phyloP scores from a whole-genome alignment of 2,888 invertebrate genomes.

The Synergus itoensis region DNA sequence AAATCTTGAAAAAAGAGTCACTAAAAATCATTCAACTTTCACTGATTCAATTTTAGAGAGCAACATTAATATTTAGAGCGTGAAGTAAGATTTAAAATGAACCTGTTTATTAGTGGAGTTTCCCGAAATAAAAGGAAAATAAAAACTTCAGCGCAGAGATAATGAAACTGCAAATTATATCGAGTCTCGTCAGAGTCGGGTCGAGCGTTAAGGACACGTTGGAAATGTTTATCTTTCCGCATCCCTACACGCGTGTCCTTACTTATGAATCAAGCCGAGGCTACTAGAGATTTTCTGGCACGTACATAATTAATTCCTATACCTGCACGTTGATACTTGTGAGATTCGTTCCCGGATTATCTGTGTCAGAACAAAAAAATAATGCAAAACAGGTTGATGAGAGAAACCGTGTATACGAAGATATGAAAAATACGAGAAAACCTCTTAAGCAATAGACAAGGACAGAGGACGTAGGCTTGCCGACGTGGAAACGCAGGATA shows the following conservation, averaged over 20 bases:
- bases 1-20: too few species aligned
- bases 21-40: too few species aligned
- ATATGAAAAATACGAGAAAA: slow-evolving; percentile 40
- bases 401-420: slow-evolving; percentile 18
- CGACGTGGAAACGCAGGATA: slow-evolving; percentile 67
- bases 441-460: not conserved
- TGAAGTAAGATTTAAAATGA: not conserved
- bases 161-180: not conserved
- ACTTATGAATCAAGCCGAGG: slow-evolving; percentile 47
- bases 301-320: slow-evolving; percentile 71
- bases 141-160: not conserved
- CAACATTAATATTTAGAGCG: not conserved
- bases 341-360: slow-evolving; percentile 49
- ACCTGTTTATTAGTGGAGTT: not conserved
- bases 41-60: too few species aligned
- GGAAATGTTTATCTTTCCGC: slow-evolving; percentile 63
- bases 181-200: slow-evolving; percentile 52
- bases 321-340: slow-evolving; percentile 49
- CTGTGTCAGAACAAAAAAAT: slow-evolving; percentile 61
- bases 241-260: slow-evolving; percentile 49
- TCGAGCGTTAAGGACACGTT: slow-evolving; percentile 57
- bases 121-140: not conserved
- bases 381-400: slow-evolving; percentile 41
- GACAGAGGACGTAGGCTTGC: slow-evolving; percentile 54
- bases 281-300: slow-evolving; percentile 70